Base-by-base conservation (phyloP, 1,140 invertebrate species). In the Antheraea pernyi region DNA sequence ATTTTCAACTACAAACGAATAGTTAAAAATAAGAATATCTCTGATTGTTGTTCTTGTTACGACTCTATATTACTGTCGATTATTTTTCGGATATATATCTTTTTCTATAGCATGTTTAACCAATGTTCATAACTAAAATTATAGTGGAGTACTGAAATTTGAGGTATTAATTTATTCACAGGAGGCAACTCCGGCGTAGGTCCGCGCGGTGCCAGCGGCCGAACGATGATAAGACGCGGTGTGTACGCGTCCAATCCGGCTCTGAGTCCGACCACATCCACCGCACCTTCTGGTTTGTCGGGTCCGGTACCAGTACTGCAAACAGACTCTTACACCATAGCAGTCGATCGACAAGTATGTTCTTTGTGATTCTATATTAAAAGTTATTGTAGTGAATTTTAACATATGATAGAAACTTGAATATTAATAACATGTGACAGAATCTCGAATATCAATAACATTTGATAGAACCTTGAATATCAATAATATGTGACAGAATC, bases 171-270 rank as follows among this genome's bases (percentile, higher is more conserved):
- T 61, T 30, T 30, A 6, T 11, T 61, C 13, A 0, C 16, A 67
- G 65, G 65, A 11, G 59, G 59, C 22, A 59, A 18, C 61, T 18
- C 73, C 46, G 46, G 69, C 64, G 67, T 69, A 30, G 74, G 71
- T 8, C 59, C 71, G 10, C 77, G 82, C 0, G 71, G 68, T 11
- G 59, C 61, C 22, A 67, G 42, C 9, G 81, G 78, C 0, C 77
- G 84, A 8, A 73, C 72, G n/a, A 85, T 91, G 80, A 72, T 81
- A 16, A 83, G 87, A 16, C 82, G 84, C 42, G 79, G 78, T 19
- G 87, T 91, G 64, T 92, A 92, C 83, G 86, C 89, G 8, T 93
- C 92, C 61, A 92, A 93, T 75, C 92, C 92, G 5, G 87, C 83
- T 16, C 88, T 92, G 36, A 87, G 82, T 68, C 90, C 88, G 68